phyloP scores from a whole-genome alignment of 2,113 vertebrate species.

The Ceuthmochares aereus region DNA sequence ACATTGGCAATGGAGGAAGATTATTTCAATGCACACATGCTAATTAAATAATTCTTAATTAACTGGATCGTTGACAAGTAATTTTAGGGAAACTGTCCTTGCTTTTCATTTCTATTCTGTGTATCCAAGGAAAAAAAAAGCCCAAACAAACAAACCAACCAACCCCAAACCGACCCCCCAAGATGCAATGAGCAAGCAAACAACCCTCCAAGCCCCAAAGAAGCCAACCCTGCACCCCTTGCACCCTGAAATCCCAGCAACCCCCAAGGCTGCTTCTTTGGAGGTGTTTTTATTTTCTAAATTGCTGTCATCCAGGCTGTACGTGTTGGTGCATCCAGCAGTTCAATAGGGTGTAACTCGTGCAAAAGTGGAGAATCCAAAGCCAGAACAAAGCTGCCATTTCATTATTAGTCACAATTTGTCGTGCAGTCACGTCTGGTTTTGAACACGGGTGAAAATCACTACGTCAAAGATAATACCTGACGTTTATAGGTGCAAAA shows the following conservation, averaged over 20 bases:
- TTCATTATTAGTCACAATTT: background rate
- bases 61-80: background rate
- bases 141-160: background rate
- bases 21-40: background rate
- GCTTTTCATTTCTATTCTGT: background rate
- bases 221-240: background rate
- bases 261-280: background rate
- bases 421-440: background rate
- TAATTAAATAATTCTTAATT: background rate
- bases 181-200: background rate
- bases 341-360: background rate
- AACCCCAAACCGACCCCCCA: background rate
- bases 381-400: background rate
- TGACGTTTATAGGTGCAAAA: background rate
- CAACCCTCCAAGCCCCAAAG: fast-evolving
- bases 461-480: background rate
- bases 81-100: background rate
- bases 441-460: background rate
- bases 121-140: background rate
- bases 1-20: background rate
- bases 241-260: background rate
- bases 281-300: background rate
- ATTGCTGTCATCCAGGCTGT: background rate
- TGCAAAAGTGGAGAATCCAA: background rate
- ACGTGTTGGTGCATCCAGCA: fast-evolving